phyloP scores from a whole-genome alignment of 2,113 vertebrate species.

The Hippocampus comes region DNA sequence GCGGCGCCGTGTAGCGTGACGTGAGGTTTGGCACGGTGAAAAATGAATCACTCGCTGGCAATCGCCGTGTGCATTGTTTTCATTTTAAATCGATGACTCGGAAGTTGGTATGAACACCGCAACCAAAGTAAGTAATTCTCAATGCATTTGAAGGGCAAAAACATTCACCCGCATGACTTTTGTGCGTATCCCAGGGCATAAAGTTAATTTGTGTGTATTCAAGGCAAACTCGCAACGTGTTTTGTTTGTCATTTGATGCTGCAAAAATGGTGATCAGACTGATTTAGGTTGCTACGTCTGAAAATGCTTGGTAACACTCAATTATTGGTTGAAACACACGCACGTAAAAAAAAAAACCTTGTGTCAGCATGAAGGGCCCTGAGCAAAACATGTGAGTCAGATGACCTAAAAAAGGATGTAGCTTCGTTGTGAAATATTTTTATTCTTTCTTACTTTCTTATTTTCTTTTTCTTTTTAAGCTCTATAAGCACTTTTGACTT shows the following conservation, averaged over 20 bases:
- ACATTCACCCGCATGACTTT: neutral
- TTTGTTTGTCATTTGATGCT: neutral
- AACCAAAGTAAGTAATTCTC: constrained; percentile 39
- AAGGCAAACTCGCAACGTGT: neutral
- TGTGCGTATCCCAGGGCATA: neutral
- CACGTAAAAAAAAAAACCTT: neutral
- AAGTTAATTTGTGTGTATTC: neutral
- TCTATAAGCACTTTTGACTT: neutral
- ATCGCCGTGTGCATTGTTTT: constrained; percentile 11
- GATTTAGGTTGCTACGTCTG: neutral
- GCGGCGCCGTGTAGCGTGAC: neutral
- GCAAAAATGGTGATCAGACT: neutral
- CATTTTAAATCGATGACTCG: neutral
- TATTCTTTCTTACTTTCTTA: too few relatives aligned
- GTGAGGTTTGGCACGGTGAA: neutral
- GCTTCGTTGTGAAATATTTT: neutral
- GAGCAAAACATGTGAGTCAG: constrained; percentile 31
- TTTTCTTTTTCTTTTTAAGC: neutral
- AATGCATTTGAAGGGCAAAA: neutral
- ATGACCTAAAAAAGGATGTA: constrained; percentile 5
- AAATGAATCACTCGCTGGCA: constrained; percentile 18
- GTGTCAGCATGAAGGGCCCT: neutral
- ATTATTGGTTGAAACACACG: neutral
- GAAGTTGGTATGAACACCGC: neutral
- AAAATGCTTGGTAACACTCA: neutral